These are phyloP conservation scores for Gari tellinella DNA, from an alignment of 2,888 invertebrate species.

Conservation along the genomic window DNA sequence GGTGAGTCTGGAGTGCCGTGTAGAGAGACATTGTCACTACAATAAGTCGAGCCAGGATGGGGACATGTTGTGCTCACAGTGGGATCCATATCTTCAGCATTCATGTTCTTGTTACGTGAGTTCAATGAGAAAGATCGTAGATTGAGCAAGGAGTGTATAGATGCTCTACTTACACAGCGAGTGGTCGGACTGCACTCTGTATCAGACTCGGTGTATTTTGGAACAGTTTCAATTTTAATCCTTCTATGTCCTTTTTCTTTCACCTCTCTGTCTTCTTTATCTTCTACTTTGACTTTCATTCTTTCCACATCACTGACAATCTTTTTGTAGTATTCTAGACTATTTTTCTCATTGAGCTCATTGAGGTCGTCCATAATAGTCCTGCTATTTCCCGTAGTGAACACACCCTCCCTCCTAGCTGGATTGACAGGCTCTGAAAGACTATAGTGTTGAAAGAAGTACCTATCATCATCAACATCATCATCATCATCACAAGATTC, in stretches of 20 bases:
- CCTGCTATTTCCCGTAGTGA: neutral
- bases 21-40: no score
- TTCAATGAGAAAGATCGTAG: conserved; percentile 48
- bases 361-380: conserved; percentile 7
- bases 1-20: no score
- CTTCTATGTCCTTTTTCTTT: no score
- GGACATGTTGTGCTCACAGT: no score
- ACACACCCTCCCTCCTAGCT: conserved; percentile 7
- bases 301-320: conserved; percentile 13
- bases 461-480: conserved; percentile 27
- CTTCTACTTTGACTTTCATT: neutral
- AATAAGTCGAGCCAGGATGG: no score
- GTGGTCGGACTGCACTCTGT: no score
- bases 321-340: conserved; percentile 24
- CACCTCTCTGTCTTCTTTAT: neutral
- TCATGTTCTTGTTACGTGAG: conserved; percentile 33
- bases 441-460: conserved; percentile 37
- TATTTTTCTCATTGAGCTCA: conserved; percentile 19
- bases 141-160: conserved; percentile 43
- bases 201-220: no score
- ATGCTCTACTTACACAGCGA: conserved; percentile 51
- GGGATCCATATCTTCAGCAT: no score
- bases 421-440: neutral
- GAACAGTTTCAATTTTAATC: no score
- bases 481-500: conserved; percentile 8